These are phyloP conservation scores for Drosophila greeni DNA, from an alignment of 2,888 invertebrate genomes.

Conservation along the genomic window DNA sequence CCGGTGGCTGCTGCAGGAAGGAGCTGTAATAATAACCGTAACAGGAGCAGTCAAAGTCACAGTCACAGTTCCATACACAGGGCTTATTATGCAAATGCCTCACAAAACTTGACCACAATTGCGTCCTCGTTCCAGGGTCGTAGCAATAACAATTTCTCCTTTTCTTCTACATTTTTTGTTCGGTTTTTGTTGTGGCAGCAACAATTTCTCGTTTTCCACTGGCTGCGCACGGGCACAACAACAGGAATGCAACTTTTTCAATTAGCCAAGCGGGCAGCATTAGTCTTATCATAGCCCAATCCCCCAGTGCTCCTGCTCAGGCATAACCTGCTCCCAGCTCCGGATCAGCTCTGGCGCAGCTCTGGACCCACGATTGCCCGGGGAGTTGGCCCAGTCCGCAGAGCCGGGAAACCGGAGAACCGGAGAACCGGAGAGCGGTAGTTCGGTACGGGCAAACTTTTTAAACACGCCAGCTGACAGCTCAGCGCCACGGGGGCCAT, in stretches of 20 bases:
- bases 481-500: constrained; percentile 48
- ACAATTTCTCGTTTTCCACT: constrained; percentile 43
- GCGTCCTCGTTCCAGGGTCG: constrained; percentile 22
- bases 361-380: constrained; percentile 50
- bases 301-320: constrained; percentile 1
- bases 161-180: background rate
- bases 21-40: constrained; percentile 35
- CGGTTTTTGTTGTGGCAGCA: constrained; percentile 10
- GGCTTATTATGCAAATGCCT: constrained; percentile 69
- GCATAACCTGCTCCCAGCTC: background rate
- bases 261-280: constrained; percentile 52
- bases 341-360: constrained; percentile 22
- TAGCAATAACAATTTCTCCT: constrained; percentile 52
- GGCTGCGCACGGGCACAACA: constrained; percentile 31
- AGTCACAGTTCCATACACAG: constrained; percentile 54
- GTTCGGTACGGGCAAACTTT: constrained; percentile 49
- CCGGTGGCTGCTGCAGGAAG: background rate
- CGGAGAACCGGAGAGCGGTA: background rate
- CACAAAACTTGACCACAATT: constrained; percentile 60
- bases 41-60: constrained; percentile 39
- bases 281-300: constrained; percentile 49
- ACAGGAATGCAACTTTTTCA: constrained; percentile 64
- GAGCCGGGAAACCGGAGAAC: background rate
- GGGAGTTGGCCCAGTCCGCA: constrained; percentile 27
- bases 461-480: constrained; percentile 61